Conservation (phyloP, 2,797 vertebrate species). For the Australoheros facetus region DNA sequence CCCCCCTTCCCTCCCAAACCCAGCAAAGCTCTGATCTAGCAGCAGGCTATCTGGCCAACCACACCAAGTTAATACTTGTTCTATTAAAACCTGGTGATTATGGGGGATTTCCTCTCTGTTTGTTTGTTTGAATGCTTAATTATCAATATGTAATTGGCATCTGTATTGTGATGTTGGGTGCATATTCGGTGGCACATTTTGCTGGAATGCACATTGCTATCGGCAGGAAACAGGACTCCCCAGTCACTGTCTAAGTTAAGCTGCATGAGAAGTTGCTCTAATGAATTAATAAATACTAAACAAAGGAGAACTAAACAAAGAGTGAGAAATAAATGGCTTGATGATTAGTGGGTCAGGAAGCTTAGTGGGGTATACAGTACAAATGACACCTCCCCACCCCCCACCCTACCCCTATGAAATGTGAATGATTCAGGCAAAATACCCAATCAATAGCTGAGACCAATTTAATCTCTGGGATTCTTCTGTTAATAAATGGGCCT, state of each 20-base stretch:
- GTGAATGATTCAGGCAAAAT: constrained; percentile 74
- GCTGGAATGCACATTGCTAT: constrained; percentile 62
- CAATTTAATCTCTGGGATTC: constrained; percentile 78
- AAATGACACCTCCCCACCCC: constrained; percentile 60
- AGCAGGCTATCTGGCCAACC: constrained; percentile 74
- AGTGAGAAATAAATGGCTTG: constrained; percentile 67
- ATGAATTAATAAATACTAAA: constrained; percentile 78
- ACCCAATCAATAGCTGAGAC: constrained; percentile 72
- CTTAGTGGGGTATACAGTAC: constrained; percentile 74
- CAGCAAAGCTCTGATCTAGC: constrained; percentile 68
- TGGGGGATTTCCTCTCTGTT: constrained; percentile 72
- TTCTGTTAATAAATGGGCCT: constrained; percentile 70
- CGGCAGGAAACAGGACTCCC: constrained; percentile 71
- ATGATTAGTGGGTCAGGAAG: constrained; percentile 76
- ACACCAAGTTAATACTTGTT: constrained; percentile 77
- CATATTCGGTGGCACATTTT: constrained; percentile 60
- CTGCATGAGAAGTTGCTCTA: constrained; percentile 72
- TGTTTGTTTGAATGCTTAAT: constrained; percentile 82
- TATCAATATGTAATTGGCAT: constrained; percentile 79
- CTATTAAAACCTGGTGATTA: constrained; percentile 79
- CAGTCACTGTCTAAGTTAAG: constrained; percentile 69
- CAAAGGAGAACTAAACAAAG: constrained; percentile 76
- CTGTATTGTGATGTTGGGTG: constrained; percentile 66
- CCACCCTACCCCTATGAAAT: constrained; percentile 60
- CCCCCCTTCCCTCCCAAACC: constrained; percentile 12